These are phyloP conservation scores for Progne subis DNA, from an alignment of 2,113 vertebrate species.

Conservation along the genomic window DNA sequence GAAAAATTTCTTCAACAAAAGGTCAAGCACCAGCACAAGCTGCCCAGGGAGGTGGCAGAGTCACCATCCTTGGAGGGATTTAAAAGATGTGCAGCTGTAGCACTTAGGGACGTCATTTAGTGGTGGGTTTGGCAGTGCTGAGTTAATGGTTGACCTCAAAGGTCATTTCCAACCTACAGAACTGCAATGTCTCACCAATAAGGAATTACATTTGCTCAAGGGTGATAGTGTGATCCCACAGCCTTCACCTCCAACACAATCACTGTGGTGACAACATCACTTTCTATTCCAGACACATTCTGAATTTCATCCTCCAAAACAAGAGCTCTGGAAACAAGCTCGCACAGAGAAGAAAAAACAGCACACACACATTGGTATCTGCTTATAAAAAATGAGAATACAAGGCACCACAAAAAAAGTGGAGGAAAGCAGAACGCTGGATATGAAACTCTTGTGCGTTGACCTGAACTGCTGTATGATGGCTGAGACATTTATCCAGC, in stretches of 20 bases:
- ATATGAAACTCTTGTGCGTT: background rate
- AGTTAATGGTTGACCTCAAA: background rate
- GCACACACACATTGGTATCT: background rate
- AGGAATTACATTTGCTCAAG: background rate
- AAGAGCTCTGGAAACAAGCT: background rate
- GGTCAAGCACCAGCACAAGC: background rate
- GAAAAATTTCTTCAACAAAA: background rate
- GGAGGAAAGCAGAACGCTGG: background rate
- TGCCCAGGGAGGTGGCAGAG: background rate
- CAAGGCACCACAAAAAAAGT: background rate
- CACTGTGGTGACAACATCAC: background rate
- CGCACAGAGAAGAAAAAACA: background rate
- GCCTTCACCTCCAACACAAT: background rate
- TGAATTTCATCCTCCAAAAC: background rate
- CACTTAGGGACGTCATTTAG: background rate
- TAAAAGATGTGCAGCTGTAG: background rate
- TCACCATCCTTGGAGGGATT: background rate
- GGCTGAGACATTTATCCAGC: background rate
- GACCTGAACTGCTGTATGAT: background rate
- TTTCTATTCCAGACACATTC: background rate
- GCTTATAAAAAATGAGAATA: background rate
- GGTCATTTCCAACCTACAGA: background rate
- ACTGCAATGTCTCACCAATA: background rate
- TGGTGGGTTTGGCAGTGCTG: background rate
- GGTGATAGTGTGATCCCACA: background rate